Conservation (phyloP, 2,113 vertebrate species). For the Alectura lathami region DNA sequence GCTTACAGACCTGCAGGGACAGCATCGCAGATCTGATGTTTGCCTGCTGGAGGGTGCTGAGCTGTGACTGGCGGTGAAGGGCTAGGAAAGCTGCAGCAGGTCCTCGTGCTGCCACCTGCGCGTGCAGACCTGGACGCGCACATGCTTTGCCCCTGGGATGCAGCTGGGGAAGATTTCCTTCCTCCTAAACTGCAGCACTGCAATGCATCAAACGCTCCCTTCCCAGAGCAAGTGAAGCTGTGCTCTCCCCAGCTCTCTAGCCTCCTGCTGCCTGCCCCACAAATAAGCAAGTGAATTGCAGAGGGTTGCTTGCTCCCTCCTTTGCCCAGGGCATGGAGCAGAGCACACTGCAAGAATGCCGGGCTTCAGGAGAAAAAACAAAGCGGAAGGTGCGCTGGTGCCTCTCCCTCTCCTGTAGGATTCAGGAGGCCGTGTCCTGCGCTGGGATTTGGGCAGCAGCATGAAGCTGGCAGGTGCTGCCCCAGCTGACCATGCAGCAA, state of each 20-base stretch:
- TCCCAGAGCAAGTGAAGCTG: not conserved
- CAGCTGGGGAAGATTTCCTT: not conserved
- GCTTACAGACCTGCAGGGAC: not conserved
- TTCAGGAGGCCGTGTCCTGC: accelerated
- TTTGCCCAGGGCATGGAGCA: not conserved
- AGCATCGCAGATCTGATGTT: not conserved
- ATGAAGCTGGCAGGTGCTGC: not conserved
- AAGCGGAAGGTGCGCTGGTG: not conserved
- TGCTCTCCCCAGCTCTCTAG: not conserved
- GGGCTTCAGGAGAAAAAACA: not conserved
- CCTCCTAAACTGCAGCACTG: not conserved
- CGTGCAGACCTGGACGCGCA: accelerated
- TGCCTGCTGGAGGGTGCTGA: not conserved
- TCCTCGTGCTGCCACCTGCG: not conserved
- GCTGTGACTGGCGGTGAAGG: not conserved
- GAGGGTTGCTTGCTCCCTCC: accelerated
- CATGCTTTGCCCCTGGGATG: accelerated
- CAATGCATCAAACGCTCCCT: accelerated
- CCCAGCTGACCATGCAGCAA: accelerated
- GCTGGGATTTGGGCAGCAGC: accelerated
- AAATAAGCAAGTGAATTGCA: accelerated
- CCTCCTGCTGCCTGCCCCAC: not conserved
- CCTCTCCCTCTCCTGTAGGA: accelerated
- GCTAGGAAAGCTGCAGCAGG: not conserved
- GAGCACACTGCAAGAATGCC: not conserved